Conservation (phyloP, 2,888 invertebrate species). For the Eupithecia exiguata region DNA sequence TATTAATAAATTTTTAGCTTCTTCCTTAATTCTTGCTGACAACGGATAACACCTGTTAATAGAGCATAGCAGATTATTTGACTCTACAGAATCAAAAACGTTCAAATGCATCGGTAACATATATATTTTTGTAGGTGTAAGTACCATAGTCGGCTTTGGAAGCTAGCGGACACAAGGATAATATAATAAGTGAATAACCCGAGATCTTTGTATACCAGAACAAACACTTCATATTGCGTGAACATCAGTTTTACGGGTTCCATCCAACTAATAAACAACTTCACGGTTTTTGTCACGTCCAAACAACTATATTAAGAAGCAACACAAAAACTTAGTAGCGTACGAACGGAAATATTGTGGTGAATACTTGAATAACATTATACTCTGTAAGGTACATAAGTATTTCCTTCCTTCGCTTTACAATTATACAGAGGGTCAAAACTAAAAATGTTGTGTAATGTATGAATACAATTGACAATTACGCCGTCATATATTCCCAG, state of each 20-base stretch:
- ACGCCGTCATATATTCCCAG: conserved; percentile 57
- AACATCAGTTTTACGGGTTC: conserved; percentile 16
- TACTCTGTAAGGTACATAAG: not conserved
- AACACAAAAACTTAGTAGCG: conserved; percentile 5
- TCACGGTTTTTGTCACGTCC: conserved; percentile 30
- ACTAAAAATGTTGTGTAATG: conserved; percentile 32
- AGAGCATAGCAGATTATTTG: not conserved
- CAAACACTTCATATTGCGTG: conserved; percentile 15
- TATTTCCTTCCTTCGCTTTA: conserved; percentile 20
- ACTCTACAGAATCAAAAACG: not conserved
- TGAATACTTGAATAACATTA: conserved; percentile 2
- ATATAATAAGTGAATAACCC: not conserved
- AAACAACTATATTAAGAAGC: conserved; percentile 31
- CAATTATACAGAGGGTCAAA: conserved; percentile 29
- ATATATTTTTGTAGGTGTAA: not conserved
- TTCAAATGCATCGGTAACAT: not conserved
- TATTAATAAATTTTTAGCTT: not conserved
- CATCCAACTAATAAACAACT: conserved; percentile 23
- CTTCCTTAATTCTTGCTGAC: not conserved
- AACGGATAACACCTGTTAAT: not conserved
- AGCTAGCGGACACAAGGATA: not conserved
- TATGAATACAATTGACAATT: conserved; percentile 61
- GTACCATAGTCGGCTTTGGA: not conserved
- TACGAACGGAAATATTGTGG: not conserved
- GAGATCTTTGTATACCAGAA: not conserved